Percentiles rank a stretch among this genome's conserved stretches.
Conservation (phyloP, 35 echinoderm and acorn worm species). For the Stichopus chloronotus region DNA sequence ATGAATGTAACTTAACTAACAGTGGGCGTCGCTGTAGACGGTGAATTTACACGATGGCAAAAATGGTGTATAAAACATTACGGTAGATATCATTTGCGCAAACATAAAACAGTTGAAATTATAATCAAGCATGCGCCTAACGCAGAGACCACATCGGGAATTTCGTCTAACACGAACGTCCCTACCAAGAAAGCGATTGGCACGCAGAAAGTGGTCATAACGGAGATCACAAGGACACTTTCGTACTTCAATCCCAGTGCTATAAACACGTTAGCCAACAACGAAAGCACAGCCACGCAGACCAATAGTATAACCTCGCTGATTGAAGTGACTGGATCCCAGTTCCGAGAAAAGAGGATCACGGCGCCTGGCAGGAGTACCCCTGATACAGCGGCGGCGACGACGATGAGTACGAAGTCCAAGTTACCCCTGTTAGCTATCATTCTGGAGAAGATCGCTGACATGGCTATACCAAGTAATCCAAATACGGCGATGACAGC, state of each 20-base stretch:
- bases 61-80: background rate
- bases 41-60: no score
- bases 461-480: background rate
- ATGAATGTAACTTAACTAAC: no score
- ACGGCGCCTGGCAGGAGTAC: background rate
- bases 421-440: conserved; percentile 13
- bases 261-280: background rate
- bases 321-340: background rate
- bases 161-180: background rate
- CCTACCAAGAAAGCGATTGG: background rate
- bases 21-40: no score
- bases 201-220: background rate
- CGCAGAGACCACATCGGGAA: background rate
- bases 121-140: background rate
- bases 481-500: background rate
- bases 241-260: background rate
- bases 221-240: background rate
- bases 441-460: conserved; percentile 12
- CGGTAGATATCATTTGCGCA: background rate
- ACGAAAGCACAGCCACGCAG: background rate
- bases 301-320: background rate
- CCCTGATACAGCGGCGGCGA: background rate
- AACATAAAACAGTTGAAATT: background rate
- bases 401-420: background rate
- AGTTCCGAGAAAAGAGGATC: background rate